Evolutionary conservation across 2,797 vertebrate genomes (phyloP).

Genomic region (Cirrhinus mrigala): DNA sequence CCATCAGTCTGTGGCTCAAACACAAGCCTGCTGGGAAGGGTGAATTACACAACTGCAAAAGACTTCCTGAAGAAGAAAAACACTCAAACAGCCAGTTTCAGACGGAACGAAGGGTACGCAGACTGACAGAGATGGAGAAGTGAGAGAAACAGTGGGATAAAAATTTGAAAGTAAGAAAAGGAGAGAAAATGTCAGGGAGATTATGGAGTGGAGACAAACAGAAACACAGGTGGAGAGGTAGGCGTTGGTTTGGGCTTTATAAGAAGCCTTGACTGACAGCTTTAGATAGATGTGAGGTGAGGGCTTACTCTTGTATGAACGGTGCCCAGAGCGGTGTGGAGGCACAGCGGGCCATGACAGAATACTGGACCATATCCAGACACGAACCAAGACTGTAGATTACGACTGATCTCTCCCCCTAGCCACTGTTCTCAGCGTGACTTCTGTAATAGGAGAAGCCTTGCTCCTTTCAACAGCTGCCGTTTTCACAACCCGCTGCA

Average conservation of each 20-base stretch:
- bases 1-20: conserved; percentile 34
- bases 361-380: conserved; percentile 66
- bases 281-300: conserved; percentile 41
- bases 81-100: conserved; percentile 17
- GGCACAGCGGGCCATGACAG: conserved; percentile 51
- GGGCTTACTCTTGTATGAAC: conserved; percentile 47
- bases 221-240: conserved; percentile 37
- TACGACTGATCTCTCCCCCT: conserved; percentile 66
- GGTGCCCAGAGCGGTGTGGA: conserved; percentile 23
- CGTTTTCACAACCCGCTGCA: conserved; percentile 37
- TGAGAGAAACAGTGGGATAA: not conserved
- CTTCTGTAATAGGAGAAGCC: conserved; percentile 56
- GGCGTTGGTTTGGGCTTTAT: conserved; percentile 18
- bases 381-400: conserved; percentile 74
- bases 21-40: conserved; percentile 27
- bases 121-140: not conserved
- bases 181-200: conserved; percentile 7
- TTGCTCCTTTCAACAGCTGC: conserved; percentile 53
- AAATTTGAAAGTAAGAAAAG: conserved; percentile 1
- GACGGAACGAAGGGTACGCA: not conserved
- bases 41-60: conserved; percentile 41
- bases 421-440: conserved; percentile 56
- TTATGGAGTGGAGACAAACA: conserved; percentile 22
- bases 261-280: conserved; percentile 51
- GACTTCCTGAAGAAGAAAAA: conserved; percentile 13